Percentiles rank a stretch among this genome's conserved stretches.
Conservation (phyloP, 1,140 invertebrate genomes). For the Pseudobourletiella spinata region DNA sequence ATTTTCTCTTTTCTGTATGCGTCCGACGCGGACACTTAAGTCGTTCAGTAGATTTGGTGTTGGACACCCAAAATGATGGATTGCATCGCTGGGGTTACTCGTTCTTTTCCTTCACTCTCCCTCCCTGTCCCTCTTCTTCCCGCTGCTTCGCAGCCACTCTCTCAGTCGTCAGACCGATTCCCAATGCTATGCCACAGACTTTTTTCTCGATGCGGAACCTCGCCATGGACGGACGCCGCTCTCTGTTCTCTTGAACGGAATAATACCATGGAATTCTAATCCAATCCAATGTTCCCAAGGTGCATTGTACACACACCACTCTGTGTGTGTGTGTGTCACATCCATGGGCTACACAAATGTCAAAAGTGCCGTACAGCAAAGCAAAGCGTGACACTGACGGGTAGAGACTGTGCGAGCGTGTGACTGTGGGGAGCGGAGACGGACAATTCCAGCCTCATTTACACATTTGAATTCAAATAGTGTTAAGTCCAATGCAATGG, state of each 20-base stretch:
- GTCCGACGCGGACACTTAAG: slow-evolving; percentile 2
- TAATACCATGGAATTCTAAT: no score
- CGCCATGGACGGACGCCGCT: no score
- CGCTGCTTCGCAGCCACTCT: not conserved
- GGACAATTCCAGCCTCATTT: slow-evolving; percentile 2
- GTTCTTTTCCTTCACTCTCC: not conserved
- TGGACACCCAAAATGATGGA: slow-evolving; percentile 16
- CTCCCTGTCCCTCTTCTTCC: not conserved
- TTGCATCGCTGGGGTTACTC: not conserved
- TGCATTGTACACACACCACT: no score
- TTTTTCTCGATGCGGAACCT: not conserved
- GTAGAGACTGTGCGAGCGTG: no score
- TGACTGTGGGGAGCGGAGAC: no score
- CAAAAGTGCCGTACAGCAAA: no score
- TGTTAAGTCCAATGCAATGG: no score
- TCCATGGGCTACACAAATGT: no score
- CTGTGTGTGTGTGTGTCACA: no score
- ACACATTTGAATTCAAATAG: not conserved
- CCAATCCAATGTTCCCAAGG: no score
- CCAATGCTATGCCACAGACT: not conserved
- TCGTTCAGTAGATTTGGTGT: slow-evolving; percentile 12
- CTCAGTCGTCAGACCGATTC: not conserved
- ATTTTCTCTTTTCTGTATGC: slow-evolving; percentile 1
- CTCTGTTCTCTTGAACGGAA: no score
- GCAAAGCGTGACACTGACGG: no score